Base-by-base conservation (phyloP, 2,888 invertebrate genomes). In the Beris chalybata region DNA sequence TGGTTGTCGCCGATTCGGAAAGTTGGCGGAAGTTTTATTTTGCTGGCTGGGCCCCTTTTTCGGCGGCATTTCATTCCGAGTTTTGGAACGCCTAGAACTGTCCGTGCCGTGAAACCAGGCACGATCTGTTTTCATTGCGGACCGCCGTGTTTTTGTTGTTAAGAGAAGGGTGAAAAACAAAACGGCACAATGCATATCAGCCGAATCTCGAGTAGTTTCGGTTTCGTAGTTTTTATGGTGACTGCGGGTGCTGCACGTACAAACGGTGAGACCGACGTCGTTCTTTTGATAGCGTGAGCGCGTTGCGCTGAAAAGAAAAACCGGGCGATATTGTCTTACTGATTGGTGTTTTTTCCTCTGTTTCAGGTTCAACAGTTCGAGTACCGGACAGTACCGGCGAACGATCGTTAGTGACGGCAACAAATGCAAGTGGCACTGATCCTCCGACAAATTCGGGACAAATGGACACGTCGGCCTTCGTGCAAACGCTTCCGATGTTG, bases 401-500 rank as follows among this genome's bases (percentile, higher is more conserved):
- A 12, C 43, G 38, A 38, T 48, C 48, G 50, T 32, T 50, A 48
- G 59, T 52, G 31, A 22, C 52, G 11, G 22, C 15, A 43, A 50
- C 52, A 50, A 61, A 50, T 5, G 9, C 7, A 3, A 38, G 38
- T 38, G 22, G 22, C 22, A 22, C 22, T 22, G 22, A 3, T 3
- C 22, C 22, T 22, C 22, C 22, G 22, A 3, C 22, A 3, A 22
- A 22, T 22, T 22, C 31, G 6, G 58, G 45, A 47, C 12, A n/a
- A 13, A 22, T n/a, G 30, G 50, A n/a, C 13, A 31, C 59, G 31
- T 30, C 48, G 64, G 63, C 12, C 65, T 66, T n/a, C 64, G n/a
- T 5, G 64, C 65, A n/a, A 65, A 68, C 64, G 13, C 52, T 66
- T 30, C 68, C 68, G 15, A 68, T 68, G 66, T 47, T 68, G 44